Evolutionary conservation across 2,888 invertebrate genomes (phyloP), one percentile per base, ranked within the genome.

Genomic region (Trachelus troglodyta): DNA sequence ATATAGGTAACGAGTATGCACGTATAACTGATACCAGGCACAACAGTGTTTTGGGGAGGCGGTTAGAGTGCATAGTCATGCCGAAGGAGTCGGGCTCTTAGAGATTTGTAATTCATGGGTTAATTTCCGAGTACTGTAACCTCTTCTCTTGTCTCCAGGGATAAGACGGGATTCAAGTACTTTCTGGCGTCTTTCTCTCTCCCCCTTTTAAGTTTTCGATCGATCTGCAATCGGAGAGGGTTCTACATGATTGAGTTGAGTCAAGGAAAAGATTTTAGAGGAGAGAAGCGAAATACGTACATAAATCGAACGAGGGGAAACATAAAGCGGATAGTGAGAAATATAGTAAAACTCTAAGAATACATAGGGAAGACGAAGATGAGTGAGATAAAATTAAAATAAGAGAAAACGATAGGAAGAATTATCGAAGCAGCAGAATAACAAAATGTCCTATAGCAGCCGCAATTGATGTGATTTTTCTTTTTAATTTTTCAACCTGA

Each of bases 191-290:
- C 34, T 71, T 12, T 12, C 71, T 31, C 4, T 23, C 71, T 1
- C 71, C 2, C 15, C 23, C 9, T 56, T 56, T 56, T 9, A 56
- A 6, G 56, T 56, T 71, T 71, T 71, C 12, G 31, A 71, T 71
- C 35, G 69, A 73, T 75, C 69, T 40, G 76, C 79, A 80, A 80
- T 80, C 80, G 81, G 81, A 79, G 79, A 79, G 80, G 76, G 75
- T 76, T 74, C 77, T 76, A 23, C 75, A 77, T 78, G 77, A 81
- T 79, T 81, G 75, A 79, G 79, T 81, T 79, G 80, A 77, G 31
- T 76, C 76, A 71, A 76, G 79, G 80, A 74, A 73, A 56, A 35
- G 69, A 75, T 37, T 75, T 78, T 76, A 76, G 73, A 68, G 37
- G 73, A 37, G 73, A 4, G 71, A 56, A 30, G 40, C 31, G 74